These are phyloP conservation scores for Eupeodes corollae DNA, from an alignment of 1,140 invertebrate genomes.

Conservation along the genomic window DNA sequence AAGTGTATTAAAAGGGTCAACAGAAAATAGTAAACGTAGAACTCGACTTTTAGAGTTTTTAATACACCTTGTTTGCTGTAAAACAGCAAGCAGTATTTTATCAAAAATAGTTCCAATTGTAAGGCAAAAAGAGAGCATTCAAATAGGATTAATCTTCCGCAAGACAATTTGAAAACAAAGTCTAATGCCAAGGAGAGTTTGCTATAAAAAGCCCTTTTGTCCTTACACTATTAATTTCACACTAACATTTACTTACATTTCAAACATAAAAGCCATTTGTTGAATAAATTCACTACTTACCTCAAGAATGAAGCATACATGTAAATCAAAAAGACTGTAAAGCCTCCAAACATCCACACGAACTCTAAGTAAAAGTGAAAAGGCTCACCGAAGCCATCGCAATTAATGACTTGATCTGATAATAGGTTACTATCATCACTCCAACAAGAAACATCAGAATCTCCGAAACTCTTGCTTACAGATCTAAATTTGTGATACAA, in stretches of 20 bases:
- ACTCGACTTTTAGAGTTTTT: too few relatives aligned
- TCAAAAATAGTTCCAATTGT: too few relatives aligned
- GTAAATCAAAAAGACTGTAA: constrained; percentile 32
- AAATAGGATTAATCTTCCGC: too few relatives aligned
- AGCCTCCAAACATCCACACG: constrained; percentile 31
- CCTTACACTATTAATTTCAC: neutral
- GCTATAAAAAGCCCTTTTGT: too few relatives aligned
- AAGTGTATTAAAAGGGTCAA: too few relatives aligned
- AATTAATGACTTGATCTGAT: constrained; percentile 1
- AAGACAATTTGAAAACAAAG: too few relatives aligned
- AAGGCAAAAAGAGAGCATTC: too few relatives aligned
- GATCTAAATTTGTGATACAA: constrained; percentile 24
- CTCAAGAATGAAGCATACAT: constrained; percentile 30
- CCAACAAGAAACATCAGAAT: constrained; percentile 21
- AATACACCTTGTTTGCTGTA: too few relatives aligned
- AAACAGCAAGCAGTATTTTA: too few relatives aligned
- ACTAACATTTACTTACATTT: neutral
- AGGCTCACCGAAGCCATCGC: constrained; percentile 15
- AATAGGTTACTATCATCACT: constrained; percentile 3
- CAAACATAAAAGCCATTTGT: neutral
- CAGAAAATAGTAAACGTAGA: too few relatives aligned
- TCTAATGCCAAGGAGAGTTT: too few relatives aligned
- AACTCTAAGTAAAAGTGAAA: constrained; percentile 35
- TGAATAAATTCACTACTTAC: neutral
- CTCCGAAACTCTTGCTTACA: constrained; percentile 7